phyloP scores from a whole-genome alignment of 2,113 vertebrate genomes.

The Brachyhypopomus gauderio region DNA sequence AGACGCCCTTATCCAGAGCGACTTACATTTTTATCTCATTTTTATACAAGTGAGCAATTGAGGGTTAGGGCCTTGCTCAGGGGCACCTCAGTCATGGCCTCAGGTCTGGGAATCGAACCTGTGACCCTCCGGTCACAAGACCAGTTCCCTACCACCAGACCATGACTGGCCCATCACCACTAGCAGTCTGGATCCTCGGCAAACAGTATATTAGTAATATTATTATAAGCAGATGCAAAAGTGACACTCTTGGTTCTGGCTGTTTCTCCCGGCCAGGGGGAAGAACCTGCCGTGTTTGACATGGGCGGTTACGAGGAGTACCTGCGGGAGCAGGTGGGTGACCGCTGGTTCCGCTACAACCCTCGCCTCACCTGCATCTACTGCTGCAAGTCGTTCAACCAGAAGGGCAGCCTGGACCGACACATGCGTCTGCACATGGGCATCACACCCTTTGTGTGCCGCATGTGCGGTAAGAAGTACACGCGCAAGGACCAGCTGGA shows the following conservation, averaged over 20 bases:
- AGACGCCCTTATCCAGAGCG: no score
- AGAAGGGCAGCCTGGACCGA: slow-evolving; percentile 97
- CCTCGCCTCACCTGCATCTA: slow-evolving; percentile 97
- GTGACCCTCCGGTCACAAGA: no score
- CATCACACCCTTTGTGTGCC: slow-evolving; percentile 96
- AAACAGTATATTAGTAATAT: neutral
- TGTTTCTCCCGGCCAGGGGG: slow-evolving; percentile 75
- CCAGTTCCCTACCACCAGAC: no score
- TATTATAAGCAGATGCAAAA: neutral
- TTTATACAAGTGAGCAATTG: no score
- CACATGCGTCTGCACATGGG: slow-evolving; percentile 99
- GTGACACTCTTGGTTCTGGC: neutral
- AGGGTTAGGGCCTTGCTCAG: no score
- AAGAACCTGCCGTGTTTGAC: slow-evolving; percentile 87
- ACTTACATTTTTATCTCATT: no score
- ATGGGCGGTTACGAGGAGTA: slow-evolving; percentile 96
- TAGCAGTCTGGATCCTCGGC: no score
- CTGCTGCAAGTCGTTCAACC: slow-evolving; percentile 99
- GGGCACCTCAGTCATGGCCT: no score
- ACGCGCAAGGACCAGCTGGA: slow-evolving; percentile 99
- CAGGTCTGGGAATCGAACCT: no score
- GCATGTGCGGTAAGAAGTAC: slow-evolving; percentile 99
- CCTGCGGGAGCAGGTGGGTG: slow-evolving; percentile 93
- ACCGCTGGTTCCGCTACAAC: slow-evolving; percentile 98
- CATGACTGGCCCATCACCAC: no score